Evolutionary conservation across 37 sponge, comb jelly and placozoan species (phyloP).

Genomic region (Axinella damicornis): DNA sequence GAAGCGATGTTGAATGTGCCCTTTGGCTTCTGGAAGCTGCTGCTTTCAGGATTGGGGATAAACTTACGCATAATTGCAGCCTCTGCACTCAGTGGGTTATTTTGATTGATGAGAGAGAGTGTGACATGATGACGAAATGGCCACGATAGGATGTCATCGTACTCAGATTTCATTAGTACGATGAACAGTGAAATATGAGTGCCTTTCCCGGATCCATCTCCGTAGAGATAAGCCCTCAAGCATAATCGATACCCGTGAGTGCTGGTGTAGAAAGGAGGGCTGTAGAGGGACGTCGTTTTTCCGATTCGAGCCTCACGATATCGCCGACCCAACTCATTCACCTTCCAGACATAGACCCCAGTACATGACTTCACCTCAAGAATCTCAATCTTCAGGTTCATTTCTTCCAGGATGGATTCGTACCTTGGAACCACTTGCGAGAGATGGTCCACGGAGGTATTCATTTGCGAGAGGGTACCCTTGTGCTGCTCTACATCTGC

Average conservation of each 20-base stretch:
- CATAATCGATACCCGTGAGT: slow-evolving; percentile 82
- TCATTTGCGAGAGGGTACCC: slow-evolving; percentile 41
- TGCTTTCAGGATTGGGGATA: slow-evolving; percentile 34
- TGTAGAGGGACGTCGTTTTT: slow-evolving; percentile 44
- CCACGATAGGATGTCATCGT: slow-evolving; percentile 64
- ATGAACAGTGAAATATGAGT: slow-evolving; percentile 69
- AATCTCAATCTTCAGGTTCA: slow-evolving; percentile 67
- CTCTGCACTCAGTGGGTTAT: background rate
- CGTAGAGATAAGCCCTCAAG: slow-evolving; percentile 66
- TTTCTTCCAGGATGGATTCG: slow-evolving; percentile 40
- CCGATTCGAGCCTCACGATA: slow-evolving; percentile 59
- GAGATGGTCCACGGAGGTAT: slow-evolving; percentile 12
- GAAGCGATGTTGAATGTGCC: slow-evolving; percentile 70
- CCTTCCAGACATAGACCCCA: no score
- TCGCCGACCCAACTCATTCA: background rate
- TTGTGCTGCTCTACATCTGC: slow-evolving; percentile 40
- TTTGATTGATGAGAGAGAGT: slow-evolving; percentile 61
- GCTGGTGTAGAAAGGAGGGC: slow-evolving; percentile 74
- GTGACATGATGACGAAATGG: slow-evolving; percentile 67
- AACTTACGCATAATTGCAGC: slow-evolving; percentile 47
- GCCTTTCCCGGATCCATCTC: slow-evolving; percentile 75
- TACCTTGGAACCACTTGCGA: slow-evolving; percentile 17
- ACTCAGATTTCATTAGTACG: slow-evolving; percentile 72
- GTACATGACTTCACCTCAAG: slow-evolving; percentile 50
- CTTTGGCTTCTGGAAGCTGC: slow-evolving; percentile 56